A percentile compares a stretch with the other conserved stretches of the same genome.
Conservation (phyloP, 2,888 invertebrate species). For the Chalcosyrphus nemorum region DNA sequence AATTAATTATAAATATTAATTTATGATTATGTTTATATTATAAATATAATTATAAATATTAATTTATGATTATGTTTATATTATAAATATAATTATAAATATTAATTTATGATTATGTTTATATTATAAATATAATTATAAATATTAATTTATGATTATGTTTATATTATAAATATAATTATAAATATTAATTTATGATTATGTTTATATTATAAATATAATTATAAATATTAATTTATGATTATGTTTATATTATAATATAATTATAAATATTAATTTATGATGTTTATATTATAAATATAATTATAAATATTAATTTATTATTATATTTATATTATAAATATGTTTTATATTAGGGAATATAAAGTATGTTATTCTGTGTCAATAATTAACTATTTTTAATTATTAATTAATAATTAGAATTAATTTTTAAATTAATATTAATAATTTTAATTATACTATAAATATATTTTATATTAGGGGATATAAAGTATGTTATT, state of each 20-base stretch:
- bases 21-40: conserved; percentile 72
- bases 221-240: conserved; percentile 28
- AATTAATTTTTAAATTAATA: too few species aligned
- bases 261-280: too few species aligned
- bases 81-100: conserved; percentile 30
- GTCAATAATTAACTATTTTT: too few species aligned
- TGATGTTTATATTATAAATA: not conserved
- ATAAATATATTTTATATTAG: too few species aligned
- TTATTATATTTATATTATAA: conserved; percentile 1
- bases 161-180: conserved; percentile 43
- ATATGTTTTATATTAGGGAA: too few species aligned
- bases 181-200: conserved; percentile 2
- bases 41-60: conserved; percentile 17
- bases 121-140: not conserved
- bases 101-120: conserved; percentile 29
- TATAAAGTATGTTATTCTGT: too few species aligned
- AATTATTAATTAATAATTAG: too few species aligned
- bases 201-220: not conserved
- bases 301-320: not conserved
- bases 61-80: too few species aligned
- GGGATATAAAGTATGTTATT: too few species aligned
- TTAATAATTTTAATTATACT: too few species aligned
- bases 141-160: conserved; percentile 45
- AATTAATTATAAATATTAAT: conserved; percentile 60
- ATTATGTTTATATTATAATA: not conserved